Evolutionary conservation across 1,140 invertebrate species (phyloP).

Genomic region (Venturia canescens): DNA sequence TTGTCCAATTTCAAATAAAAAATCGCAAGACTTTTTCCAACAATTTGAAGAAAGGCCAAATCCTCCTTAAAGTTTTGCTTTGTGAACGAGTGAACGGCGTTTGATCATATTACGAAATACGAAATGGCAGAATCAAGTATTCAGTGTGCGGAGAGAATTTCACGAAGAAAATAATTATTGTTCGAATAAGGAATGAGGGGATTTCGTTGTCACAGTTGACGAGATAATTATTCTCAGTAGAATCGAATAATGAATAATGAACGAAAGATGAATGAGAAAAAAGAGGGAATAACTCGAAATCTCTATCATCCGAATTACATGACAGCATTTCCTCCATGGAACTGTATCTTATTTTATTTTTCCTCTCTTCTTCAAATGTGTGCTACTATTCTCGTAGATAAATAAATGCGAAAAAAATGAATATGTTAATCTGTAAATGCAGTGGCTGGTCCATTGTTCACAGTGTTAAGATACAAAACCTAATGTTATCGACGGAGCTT

Average conservation of each 20-base stretch:
- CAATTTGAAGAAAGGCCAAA: no score
- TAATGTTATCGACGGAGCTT: conserved; percentile 37
- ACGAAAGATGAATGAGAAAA: conserved; percentile 11
- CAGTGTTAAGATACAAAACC: conserved; percentile 43
- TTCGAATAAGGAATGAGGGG: no score
- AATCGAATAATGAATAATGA: conserved; percentile 44
- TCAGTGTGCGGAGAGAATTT: no score
- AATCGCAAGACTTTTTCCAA: no score
- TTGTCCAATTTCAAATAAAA: no score
- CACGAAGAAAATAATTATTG: conserved; percentile 15
- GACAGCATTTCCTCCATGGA: conserved; percentile 23
- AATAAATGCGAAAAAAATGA: neutral
- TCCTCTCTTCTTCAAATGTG: no score
- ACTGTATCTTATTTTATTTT: conserved; percentile 20
- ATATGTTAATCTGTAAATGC: conserved; percentile 22
- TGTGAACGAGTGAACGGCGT: no score
- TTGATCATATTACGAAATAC: no score
- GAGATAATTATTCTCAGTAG: conserved; percentile 42
- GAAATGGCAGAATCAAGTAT: no score
- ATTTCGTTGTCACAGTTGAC: neutral
- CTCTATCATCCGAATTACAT: conserved; percentile 23
- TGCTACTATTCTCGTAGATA: conserved; percentile 16
- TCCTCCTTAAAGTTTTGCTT: no score
- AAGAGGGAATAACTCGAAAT: neutral
- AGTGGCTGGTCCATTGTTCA: conserved; percentile 42